Evolutionary conservation across 2,113 vertebrate species (phyloP), one percentile per base, ranked within the genome.

Genomic region (Seriola rivoliana): DNA sequence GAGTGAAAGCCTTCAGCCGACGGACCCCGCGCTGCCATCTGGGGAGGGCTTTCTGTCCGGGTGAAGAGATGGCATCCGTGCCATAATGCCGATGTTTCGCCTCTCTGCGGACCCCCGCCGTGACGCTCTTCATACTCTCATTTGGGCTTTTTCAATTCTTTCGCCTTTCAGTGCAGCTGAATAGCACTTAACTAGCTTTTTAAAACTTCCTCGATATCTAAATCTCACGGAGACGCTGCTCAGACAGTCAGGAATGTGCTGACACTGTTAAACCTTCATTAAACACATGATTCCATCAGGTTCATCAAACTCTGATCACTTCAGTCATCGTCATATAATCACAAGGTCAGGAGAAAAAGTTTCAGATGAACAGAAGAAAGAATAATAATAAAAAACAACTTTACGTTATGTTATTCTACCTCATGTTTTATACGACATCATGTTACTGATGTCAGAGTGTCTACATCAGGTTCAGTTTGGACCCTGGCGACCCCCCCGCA

Each of bases 1-100:
- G 65, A n/a, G 66, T 92, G 93, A 95, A 94, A 93, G 93, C 72
- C 88, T 93, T 93, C 93, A 87, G 88, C 68, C 17, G 52, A 77
- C 48, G 76, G 80, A 82, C 90, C 89, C 71, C 69, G 64, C 36
- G 44, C 80, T 54, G 88, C 92, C 92, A 93, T 92, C 92, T 92
- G 93, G 87, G 92, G 80, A 78, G 77, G 76, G 79, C 85, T 90
- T 89, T 88, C 71, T 64, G 80, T 64, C 17, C 14, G 77, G 71
- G 71, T 78, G 89, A 88, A 69, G 69, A 85, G 90, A 80, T 73
- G 87, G 83, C 86, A 87, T 90, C 87, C 80, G 40, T 68, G 55
- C 76, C 67, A 88, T 88, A 91, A 93, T 85, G 89, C 62, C 76
- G 64, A 86, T 90, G 89, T 89, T 92, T 92, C 84, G 71, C 85